Conservation (phyloP, 2,113 vertebrate genomes). For the Papio anubis region DNA sequence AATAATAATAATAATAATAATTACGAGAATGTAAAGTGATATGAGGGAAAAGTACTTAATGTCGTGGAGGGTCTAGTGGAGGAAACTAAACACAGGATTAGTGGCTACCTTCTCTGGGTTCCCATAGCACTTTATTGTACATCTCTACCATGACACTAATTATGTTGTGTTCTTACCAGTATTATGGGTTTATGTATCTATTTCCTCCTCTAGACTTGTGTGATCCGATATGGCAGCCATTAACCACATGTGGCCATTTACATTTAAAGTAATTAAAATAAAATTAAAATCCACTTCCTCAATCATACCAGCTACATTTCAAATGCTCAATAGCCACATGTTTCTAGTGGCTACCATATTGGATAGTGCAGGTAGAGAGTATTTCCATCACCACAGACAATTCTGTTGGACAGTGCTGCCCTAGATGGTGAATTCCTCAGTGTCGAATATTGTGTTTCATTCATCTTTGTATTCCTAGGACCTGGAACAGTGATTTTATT, state of each 20-base stretch:
- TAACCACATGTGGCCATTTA: background rate
- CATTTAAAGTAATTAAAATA: conserved; percentile 3
- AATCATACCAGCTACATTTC: background rate
- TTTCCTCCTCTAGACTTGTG: background rate
- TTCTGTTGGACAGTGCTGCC: background rate
- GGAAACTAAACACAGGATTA: background rate
- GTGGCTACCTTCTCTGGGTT: background rate
- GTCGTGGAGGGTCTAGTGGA: background rate
- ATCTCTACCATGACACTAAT: background rate
- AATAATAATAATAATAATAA: background rate
- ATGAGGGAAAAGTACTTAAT: background rate
- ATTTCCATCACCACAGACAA: background rate
- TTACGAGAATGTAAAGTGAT: background rate
- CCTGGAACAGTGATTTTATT: background rate
- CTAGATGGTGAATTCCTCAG: background rate
- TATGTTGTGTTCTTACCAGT: background rate
- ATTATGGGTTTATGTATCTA: background rate
- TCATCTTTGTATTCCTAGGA: background rate
- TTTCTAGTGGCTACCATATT: background rate
- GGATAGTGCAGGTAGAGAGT: background rate
- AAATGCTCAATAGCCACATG: background rate
- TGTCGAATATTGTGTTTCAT: background rate
- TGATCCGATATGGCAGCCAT: background rate
- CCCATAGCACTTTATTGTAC: background rate
- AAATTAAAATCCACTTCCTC: background rate